Base-by-base conservation (phyloP, 2,113 vertebrate genomes). In the Pyxicephalus adspersus region DNA sequence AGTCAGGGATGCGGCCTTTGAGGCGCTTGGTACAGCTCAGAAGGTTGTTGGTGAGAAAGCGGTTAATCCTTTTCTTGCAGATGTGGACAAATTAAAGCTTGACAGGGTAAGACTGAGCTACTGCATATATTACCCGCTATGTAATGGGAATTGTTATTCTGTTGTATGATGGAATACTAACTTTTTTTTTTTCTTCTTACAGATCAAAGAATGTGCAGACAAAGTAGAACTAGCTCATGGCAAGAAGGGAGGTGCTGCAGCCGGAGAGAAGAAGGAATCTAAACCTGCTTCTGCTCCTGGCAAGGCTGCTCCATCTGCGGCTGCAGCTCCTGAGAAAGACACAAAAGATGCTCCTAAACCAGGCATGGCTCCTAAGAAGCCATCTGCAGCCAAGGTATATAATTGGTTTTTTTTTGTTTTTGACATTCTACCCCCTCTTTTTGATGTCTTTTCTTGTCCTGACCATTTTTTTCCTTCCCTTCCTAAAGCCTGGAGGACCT, bases 151-250 rank as follows among this genome's bases (percentile, higher is more conserved):
- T 13, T 13, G 15, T 9, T n/a, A n/a, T 8, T 45, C 11, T 45
- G 15, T 1, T 45, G 8, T 6, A 60, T 61, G 58, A 2, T 11
- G 23, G 58, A 2, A 22, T 11, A 60, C 7, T 23, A 11, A 25
- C 13, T 25, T 11, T 16, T 5, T 25, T 3, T 61, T 3, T 25
- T 3, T 84, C 80, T 50, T 28, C 28, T 80, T 4, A 20, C 67
- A 99, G 98, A 97, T 99, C 85, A 99, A 98, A 90, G 98, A 99
- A 84, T 94, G 93, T 87, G 94, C 97, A 76, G 97, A 99, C 81
- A 98, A 98, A 86, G 94, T 97, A 16, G 97, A 99, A 79, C 86
- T 98, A 18, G 86, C 90, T 72, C 92, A 91, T 88, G 94, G 92
- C 68, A 96, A 93, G 84, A 97, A 95, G 81, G 90, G 86, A 60